These are phyloP conservation scores for Pemphredon lugubris DNA, from an alignment of 2,888 invertebrate genomes.

Conservation along the genomic window DNA sequence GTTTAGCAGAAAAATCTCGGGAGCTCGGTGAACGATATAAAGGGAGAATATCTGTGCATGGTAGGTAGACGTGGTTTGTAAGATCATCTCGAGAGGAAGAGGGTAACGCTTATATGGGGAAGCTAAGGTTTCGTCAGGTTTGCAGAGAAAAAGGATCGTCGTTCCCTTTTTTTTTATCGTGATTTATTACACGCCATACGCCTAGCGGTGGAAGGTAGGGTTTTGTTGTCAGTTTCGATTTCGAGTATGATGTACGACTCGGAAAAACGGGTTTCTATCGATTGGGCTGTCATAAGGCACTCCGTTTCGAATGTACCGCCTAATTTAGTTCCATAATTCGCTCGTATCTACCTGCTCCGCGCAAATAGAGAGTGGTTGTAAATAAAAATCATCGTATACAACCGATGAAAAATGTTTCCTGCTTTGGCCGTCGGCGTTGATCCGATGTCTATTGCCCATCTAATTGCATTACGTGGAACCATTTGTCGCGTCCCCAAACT, in stretches of 20 bases:
- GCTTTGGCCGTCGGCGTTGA: background rate
- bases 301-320: slow-evolving; percentile 39
- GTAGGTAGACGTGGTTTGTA: slow-evolving; percentile 20
- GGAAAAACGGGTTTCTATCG: slow-evolving; percentile 55
- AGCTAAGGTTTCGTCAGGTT: slow-evolving; percentile 58
- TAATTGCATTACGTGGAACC: slow-evolving; percentile 10
- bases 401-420: background rate
- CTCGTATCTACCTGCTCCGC: slow-evolving; percentile 37
- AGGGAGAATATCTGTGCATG: background rate
- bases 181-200: slow-evolving; percentile 61
- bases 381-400: slow-evolving; percentile 12
- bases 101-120: slow-evolving; percentile 19
- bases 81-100: slow-evolving; percentile 25
- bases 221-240: slow-evolving; percentile 64
- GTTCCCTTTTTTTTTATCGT: slow-evolving; percentile 48
- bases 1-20: no score
- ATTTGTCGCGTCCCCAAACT: slow-evolving; percentile 5
- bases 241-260: slow-evolving; percentile 62
- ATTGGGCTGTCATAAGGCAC: slow-evolving; percentile 46
- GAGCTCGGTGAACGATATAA: background rate
- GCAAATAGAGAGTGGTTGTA: slow-evolving; percentile 1
- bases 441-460: background rate
- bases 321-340: slow-evolving; percentile 47
- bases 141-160: slow-evolving; percentile 37
- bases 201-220: slow-evolving; percentile 37